Base-by-base conservation (phyloP, 2,888 invertebrate species). In the Serripes groenlandicus region DNA sequence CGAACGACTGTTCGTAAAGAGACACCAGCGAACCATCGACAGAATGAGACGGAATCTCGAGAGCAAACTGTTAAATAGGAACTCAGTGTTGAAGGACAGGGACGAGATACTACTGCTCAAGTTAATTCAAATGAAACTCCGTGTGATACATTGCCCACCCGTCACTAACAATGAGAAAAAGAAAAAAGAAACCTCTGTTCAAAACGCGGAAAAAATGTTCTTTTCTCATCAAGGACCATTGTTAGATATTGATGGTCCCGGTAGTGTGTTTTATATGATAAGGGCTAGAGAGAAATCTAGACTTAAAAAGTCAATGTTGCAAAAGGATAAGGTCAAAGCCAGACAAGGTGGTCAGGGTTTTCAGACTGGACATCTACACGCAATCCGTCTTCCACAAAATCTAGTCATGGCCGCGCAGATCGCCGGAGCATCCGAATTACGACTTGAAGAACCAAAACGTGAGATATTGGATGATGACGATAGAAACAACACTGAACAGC, bases 181-280 rank as follows among this genome's bases (percentile, higher is more conserved):
- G 60, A 81, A 78, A 56, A 78, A 83, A 11, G 87, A 87, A 58
- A 86, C 80, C 5, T 91, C 91, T 7, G 90, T 90, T 34, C 88
- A 89, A 21, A 87, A 84, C n/a, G 92, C 92, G 0, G 91, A 92
- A 75, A 89, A 87, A 72, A 85, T 91, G 73, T 92, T 92, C 75
- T 90, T 90, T 49, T 91, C 90, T 71, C 91, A 90, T 82, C 91
- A 90, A 80, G 93, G 93, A 2, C 92, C 93, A 0, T 81, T 93
- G 30, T 89, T 93, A 21, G 93, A 94, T 75, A 89, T 91, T 32
- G 87, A 92, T 74, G 94, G 93, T 11, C 94, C 94, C 0, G 94
- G 93, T 0, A 94, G 93, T 75, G 94, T 93, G 42, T 94, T 93
- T 81, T 92, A 92, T 75, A 87, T 92, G 80, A 94, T 93, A 68